Evolutionary conservation across 92 coral and sea anemone species (phyloP).

Genomic region (Heteractis magnifica): DNA sequence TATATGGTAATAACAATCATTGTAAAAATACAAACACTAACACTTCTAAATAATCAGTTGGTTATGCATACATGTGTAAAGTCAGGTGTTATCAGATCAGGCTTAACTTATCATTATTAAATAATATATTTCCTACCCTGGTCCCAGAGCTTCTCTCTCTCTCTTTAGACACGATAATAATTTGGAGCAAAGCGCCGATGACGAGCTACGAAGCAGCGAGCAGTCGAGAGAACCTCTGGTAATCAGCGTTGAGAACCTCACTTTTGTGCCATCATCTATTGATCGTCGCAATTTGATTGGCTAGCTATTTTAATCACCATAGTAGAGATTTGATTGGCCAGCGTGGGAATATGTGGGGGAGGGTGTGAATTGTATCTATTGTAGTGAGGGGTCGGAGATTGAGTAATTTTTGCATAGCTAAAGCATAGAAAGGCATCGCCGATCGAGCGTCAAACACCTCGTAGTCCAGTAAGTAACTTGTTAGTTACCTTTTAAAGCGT

Average conservation of each 20-base stretch:
- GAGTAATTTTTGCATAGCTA: conserved; percentile 22
- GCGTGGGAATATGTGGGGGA: background rate
- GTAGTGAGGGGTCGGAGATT: conserved; percentile 19
- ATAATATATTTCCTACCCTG: too few species aligned
- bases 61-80: too few species aligned
- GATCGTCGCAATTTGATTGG: conserved; percentile 16
- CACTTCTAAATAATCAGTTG: too few species aligned
- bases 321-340: background rate
- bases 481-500: conserved; percentile 9
- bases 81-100: too few species aligned
- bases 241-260: conserved; percentile 19
- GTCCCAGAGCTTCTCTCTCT: too few species aligned
- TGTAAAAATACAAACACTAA: too few species aligned
- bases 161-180: too few species aligned
- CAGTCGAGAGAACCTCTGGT: conserved; percentile 16
- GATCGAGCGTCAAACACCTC: conserved; percentile 7
- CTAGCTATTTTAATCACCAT: background rate
- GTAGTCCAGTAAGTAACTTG: background rate
- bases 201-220: too few species aligned
- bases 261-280: conserved; percentile 30
- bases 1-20: too few species aligned
- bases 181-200: too few species aligned
- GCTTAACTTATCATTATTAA: too few species aligned
- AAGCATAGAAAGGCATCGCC: conserved; percentile 19
- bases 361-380: conserved; percentile 5